Evolutionary conservation across 2,888 invertebrate species (phyloP).

Genomic region (Leptinotarsa peninsularis): DNA sequence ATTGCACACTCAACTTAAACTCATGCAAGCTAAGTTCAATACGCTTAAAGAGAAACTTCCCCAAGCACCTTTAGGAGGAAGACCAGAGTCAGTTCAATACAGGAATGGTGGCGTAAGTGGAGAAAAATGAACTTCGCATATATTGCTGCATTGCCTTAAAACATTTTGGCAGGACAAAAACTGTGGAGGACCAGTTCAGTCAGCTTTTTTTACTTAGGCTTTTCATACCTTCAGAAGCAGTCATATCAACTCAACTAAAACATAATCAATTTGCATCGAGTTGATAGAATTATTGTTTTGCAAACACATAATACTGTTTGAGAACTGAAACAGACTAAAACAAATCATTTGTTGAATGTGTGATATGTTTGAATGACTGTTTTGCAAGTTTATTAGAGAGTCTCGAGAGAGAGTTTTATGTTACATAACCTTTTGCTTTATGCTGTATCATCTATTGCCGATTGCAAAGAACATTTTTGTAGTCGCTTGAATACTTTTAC

Average conservation of each 20-base stretch:
- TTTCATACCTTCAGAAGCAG: slow-evolving; percentile 22
- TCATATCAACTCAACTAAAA: slow-evolving; percentile 16
- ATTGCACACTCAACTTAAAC: slow-evolving; percentile 78
- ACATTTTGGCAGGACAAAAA: slow-evolving; percentile 33
- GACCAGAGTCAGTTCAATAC: slow-evolving; percentile 17
- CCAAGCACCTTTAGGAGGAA: slow-evolving; percentile 27
- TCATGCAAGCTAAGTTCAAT: slow-evolving; percentile 82
- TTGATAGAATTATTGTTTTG: slow-evolving; percentile 5
- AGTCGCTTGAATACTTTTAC: too few species aligned
- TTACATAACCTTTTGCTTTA: too few species aligned
- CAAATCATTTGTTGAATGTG: background rate
- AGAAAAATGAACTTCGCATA: slow-evolving; percentile 37
- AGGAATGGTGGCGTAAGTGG: slow-evolving; percentile 32
- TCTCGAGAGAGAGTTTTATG: too few species aligned
- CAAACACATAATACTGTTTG: background rate
- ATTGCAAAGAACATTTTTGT: too few species aligned
- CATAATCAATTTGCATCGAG: slow-evolving; percentile 19
- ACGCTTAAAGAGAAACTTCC: slow-evolving; percentile 73
- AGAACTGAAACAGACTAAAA: background rate
- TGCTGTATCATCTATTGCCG: too few species aligned
- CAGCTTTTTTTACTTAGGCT: slow-evolving; percentile 37
- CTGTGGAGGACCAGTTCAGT: slow-evolving; percentile 40
- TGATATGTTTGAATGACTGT: background rate
- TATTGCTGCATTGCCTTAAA: slow-evolving; percentile 35
- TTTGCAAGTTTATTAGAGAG: too few species aligned